phyloP scores from a whole-genome alignment of 2,113 vertebrate species.

The Phrynosoma platyrhinos region DNA sequence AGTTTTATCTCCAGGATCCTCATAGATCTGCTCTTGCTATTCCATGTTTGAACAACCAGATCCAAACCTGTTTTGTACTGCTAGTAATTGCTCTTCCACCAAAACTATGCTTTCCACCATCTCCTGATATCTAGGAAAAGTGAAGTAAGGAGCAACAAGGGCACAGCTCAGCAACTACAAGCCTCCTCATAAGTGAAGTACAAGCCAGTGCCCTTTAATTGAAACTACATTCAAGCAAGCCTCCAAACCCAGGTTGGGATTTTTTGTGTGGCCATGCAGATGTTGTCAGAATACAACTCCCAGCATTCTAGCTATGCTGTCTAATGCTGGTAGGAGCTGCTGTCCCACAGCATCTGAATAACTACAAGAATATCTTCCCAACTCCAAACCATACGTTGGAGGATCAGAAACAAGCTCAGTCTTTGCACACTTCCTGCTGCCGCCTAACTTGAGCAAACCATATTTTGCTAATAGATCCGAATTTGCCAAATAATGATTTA shows the following conservation, averaged over 20 bases:
- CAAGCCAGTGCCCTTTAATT: not conserved
- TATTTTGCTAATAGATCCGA: not conserved
- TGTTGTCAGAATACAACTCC: too few relatives aligned
- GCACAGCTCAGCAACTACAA: not conserved
- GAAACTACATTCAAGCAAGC: not conserved
- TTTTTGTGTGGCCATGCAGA: too few relatives aligned
- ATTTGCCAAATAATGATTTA: not conserved
- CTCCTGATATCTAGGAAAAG: not conserved
- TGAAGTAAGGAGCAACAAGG: not conserved
- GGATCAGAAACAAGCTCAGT: not conserved
- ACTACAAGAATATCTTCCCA: too few relatives aligned
- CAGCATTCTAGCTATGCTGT: too few relatives aligned
- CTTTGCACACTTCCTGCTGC: too few relatives aligned
- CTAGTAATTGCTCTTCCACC: not conserved
- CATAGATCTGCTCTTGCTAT: not conserved
- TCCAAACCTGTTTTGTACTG: not conserved
- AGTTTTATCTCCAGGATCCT: not conserved
- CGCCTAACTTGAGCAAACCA: not conserved
- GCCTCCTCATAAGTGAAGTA: not conserved
- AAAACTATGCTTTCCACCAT: not conserved
- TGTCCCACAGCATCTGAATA: too few relatives aligned
- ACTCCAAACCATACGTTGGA: too few relatives aligned
- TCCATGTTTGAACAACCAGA: not conserved
- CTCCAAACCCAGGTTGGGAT: not conserved
- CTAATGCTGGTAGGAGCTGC: too few relatives aligned